Evolutionary conservation across 2,113 vertebrate genomes (phyloP), one percentile per base, ranked within the genome.

Genomic region (Alces alces): DNA sequence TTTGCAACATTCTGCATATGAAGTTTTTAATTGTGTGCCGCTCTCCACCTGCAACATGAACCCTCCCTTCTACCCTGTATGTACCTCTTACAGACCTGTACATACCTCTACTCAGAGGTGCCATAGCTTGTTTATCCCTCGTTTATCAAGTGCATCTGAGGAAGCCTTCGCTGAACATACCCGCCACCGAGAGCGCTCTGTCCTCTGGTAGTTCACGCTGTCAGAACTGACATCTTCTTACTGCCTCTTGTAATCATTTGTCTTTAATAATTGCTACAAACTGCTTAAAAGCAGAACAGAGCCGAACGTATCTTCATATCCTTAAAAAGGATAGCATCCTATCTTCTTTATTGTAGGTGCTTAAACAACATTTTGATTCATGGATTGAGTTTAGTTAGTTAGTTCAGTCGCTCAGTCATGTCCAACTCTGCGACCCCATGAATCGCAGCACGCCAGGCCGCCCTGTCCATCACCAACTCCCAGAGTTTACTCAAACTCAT

Each of bases 331-430:
- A 84, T 64, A 79, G 61, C 39, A 60, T 89, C 70, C 5, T 36
- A 91, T 91, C 23, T 91, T 95, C 89, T 95, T 89, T 95, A 95
- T n/a, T 79, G 45, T 13, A 45, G 47, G n/a, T 90, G 15, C 60
- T 95, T 57, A 60, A 91, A 80, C 28, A 76, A 76, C 84, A 60
- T 94, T 93, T 97, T 92, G 57, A 58, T 61, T 97, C 54, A 80
- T 66, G 58, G 33, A 85, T 55, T 94, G 55, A 70, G 47, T 83
- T 95, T 86, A 97, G 47, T 50, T 47, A 47, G 45, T 47, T 50
- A 50, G 47, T 50, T 50, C 47, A 50, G 47, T 50, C 47, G 3
- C 47, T 50, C 47, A 50, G 47, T 50, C 47, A 50, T 50, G 47
- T 50, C 47, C 3, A 3, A 50, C 47, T 50, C 47, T 50, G 47